A percentile compares a stretch with the other conserved stretches of the same genome.
Conservation (phyloP, 2,113 vertebrate species). For the Microcebus lehilahytsara region DNA sequence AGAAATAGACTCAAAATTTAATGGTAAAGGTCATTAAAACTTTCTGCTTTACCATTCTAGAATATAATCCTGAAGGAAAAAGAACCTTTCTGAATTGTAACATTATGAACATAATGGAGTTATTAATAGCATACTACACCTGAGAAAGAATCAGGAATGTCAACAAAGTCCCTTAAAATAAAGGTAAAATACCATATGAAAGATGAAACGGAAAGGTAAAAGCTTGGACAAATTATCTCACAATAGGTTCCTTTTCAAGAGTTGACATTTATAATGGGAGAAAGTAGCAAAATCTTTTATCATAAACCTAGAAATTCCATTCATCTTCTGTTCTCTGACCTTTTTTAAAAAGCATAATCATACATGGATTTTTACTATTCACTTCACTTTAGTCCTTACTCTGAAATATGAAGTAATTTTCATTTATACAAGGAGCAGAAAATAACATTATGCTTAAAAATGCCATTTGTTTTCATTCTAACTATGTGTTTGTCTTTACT, state of each 20-base stretch:
- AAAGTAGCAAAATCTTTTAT: conserved; percentile 63
- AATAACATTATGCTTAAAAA: conserved; percentile 57
- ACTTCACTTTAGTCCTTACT: conserved; percentile 33
- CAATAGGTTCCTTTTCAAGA: conserved; percentile 33
- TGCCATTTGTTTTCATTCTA: conserved; percentile 56
- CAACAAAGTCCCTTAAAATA: conserved; percentile 46
- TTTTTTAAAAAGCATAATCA: conserved; percentile 46
- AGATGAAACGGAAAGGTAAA: conserved; percentile 30
- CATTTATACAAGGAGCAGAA: conserved; percentile 47
- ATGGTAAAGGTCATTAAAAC: background rate
- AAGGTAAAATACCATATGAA: conserved; percentile 13
- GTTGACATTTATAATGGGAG: conserved; percentile 52
- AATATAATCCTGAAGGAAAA: background rate
- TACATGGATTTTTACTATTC: conserved; percentile 38
- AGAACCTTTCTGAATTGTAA: conserved; percentile 6
- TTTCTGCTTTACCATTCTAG: background rate
- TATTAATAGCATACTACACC: background rate
- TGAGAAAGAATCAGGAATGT: conserved; percentile 12
- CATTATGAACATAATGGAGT: background rate
- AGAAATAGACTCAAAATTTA: background rate
- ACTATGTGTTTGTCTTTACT: conserved; percentile 58
- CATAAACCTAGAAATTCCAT: conserved; percentile 54
- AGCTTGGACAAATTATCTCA: conserved; percentile 9
- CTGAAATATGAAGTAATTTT: conserved; percentile 53
- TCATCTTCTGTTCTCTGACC: conserved; percentile 58